Percentiles rank a stretch among this genome's conserved stretches.
Evolutionary conservation across 2,888 invertebrate genomes (phyloP).

Genomic region (Pasiphila rectangulata): DNA sequence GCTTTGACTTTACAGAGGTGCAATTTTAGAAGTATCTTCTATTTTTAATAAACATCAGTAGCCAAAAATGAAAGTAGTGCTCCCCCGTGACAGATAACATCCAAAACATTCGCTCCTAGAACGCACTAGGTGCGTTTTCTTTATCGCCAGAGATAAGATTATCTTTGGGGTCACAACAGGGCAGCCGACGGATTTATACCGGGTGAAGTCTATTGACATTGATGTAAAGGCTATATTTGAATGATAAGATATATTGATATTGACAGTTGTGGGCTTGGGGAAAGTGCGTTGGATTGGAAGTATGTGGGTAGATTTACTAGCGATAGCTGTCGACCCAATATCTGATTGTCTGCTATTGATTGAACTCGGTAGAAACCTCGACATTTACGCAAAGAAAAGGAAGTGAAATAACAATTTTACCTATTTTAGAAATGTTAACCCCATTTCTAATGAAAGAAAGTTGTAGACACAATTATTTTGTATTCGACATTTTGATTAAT

Average conservation of each 20-base stretch:
- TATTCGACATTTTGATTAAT: too few relatives aligned
- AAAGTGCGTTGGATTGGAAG: constrained; percentile 4
- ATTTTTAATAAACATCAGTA: background rate
- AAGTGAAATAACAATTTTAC: background rate
- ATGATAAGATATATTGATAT: constrained; percentile 21
- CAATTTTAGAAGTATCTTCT: background rate
- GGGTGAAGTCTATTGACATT: constrained; percentile 21
- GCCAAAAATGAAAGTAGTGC: constrained; percentile 14
- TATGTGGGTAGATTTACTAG: constrained; percentile 2
- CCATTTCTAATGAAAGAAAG: too few relatives aligned
- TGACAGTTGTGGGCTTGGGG: constrained; percentile 5
- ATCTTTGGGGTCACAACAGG: constrained; percentile 46
- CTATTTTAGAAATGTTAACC: too few relatives aligned
- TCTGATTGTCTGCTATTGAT: background rate
- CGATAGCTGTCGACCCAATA: background rate
- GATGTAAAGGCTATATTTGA: constrained; percentile 25
- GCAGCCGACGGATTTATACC: constrained; percentile 31
- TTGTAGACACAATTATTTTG: too few relatives aligned
- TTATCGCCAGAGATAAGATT: constrained; percentile 55
- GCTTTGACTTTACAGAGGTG: background rate
- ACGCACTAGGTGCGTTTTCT: constrained; percentile 39
- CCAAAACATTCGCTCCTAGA: constrained; percentile 31
- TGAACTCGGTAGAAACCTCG: background rate
- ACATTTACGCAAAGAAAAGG: background rate
- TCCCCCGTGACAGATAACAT: constrained; percentile 21